phyloP scores from a whole-genome alignment of 2,113 vertebrate species.

The Semnornis frantzii region DNA sequence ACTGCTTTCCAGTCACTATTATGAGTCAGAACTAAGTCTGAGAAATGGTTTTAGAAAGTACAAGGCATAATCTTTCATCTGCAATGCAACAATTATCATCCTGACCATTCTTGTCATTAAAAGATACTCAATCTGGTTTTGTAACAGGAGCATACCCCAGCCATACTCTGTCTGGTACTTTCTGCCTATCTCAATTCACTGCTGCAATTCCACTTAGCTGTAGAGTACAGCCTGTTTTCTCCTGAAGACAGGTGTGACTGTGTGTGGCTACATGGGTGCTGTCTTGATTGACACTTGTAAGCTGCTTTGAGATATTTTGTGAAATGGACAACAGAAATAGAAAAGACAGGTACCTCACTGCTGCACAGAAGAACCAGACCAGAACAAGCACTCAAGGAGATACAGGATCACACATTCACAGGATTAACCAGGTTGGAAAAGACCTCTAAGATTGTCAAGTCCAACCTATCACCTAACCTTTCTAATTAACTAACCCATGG shows the following conservation, averaged over 20 bases:
- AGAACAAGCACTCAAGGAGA: not conserved
- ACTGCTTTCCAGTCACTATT: not conserved
- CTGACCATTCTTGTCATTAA: not conserved
- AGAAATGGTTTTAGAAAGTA: not conserved
- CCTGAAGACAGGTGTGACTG: not conserved
- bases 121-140: not conserved
- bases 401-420: not conserved
- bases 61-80: not conserved
- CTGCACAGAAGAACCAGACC: not conserved
- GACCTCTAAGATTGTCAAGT: no score
- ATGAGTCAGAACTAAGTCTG: constrained; percentile 34
- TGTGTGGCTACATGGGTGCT: not conserved
- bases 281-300: rapidly evolving
- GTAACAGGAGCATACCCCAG: not conserved
- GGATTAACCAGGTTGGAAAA: no score
- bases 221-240: not conserved
- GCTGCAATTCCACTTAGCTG: not conserved
- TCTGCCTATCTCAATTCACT: not conserved
- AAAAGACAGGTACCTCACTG: not conserved
- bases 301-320: not conserved
- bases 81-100: not conserved
- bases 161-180: not conserved
- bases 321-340: not conserved
- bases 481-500: no score
- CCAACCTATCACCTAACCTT: no score